Conservation (phyloP, 2,888 invertebrate genomes). For the Drosophila paranaensis region DNA sequence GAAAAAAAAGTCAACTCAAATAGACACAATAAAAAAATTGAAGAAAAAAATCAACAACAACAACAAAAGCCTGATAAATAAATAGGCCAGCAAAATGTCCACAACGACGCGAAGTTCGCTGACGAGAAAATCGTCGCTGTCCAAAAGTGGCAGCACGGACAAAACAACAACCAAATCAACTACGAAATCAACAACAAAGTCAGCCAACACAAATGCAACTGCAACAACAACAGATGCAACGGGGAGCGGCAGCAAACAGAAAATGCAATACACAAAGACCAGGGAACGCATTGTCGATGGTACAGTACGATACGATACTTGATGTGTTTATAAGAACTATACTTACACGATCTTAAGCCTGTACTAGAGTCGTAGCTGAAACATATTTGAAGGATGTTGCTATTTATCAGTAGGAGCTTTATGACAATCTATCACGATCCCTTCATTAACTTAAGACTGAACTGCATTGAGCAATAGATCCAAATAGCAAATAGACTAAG, state of each 20-base stretch:
- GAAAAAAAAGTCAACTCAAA: conserved; percentile 17
- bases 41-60: conserved; percentile 28
- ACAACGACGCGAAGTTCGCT: conserved; percentile 74
- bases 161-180: conserved; percentile 57
- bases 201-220: conserved; percentile 34
- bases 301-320: conserved; percentile 44
- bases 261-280: conserved; percentile 81
- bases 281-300: conserved; percentile 82
- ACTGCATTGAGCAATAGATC: not conserved
- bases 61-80: conserved; percentile 51
- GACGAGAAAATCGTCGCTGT: conserved; percentile 70
- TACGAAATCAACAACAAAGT: conserved; percentile 44
- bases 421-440: not conserved
- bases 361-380: not conserved
- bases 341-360: not conserved
- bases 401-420: not conserved
- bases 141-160: conserved; percentile 63
- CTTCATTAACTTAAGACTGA: not conserved
- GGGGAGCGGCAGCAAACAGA: conserved; percentile 76
- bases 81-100: conserved; percentile 67
- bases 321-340: not conserved
- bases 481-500: not conserved
- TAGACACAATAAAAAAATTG: not conserved
- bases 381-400: not conserved
- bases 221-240: conserved; percentile 42